Evolutionary conservation across 2,113 vertebrate genomes (phyloP).

Genomic region (Gracilinanus agilis): DNA sequence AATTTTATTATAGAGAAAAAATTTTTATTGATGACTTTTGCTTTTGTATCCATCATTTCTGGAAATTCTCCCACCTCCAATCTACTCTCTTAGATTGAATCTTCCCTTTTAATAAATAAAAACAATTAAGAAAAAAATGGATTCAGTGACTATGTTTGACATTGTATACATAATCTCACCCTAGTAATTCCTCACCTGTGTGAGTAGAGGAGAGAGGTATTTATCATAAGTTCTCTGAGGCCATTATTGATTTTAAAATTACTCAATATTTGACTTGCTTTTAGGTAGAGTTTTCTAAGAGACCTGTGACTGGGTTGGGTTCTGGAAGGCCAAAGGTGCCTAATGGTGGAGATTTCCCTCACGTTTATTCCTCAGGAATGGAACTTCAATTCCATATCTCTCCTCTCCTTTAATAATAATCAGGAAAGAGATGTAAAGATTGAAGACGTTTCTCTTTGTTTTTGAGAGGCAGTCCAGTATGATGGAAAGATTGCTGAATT

Average conservation of each 20-base stretch:
- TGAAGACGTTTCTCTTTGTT: neutral
- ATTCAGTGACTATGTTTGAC: neutral
- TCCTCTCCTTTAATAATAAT: neutral
- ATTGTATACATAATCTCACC: neutral
- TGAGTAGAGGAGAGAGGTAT: neutral
- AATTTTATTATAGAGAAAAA: neutral
- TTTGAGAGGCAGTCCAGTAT: neutral
- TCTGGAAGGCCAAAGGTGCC: neutral
- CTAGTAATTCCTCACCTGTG: neutral
- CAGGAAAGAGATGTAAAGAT: neutral
- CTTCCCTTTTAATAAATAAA: neutral
- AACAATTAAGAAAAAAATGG: neutral
- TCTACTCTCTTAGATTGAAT: neutral
- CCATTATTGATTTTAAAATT: neutral
- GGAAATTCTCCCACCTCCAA: neutral
- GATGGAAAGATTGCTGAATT: neutral
- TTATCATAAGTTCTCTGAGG: neutral
- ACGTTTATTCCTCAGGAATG: neutral
- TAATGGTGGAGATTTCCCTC: neutral
- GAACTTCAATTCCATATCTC: neutral
- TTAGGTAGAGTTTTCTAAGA: neutral
- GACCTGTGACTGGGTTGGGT: neutral
- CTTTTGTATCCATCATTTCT: neutral
- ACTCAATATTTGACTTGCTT: neutral
- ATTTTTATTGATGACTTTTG: neutral